phyloP scores from a whole-genome alignment of 2,797 vertebrate genomes.

The Spondyliosoma cantharus region DNA sequence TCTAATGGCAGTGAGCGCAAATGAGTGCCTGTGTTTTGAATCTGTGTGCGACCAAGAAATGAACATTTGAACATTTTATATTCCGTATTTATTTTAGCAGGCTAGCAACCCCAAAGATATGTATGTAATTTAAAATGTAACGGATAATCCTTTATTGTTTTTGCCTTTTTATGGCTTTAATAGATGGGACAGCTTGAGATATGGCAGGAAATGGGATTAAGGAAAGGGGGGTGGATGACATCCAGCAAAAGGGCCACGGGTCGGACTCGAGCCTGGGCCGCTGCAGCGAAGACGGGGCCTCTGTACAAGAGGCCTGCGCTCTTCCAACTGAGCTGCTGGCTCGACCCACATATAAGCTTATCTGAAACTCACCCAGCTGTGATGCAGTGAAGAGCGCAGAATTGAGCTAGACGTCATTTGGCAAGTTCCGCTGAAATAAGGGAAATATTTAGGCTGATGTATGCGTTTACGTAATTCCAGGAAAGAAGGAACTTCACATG shows the following conservation, averaged over 20 bases:
- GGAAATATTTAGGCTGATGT: slow-evolving; percentile 15
- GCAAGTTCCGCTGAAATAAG: background rate
- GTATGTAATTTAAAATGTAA: background rate
- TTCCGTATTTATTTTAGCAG: background rate
- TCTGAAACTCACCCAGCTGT: background rate
- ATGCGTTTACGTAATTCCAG: background rate
- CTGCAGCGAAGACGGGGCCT: too few relatives aligned
- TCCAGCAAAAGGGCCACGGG: too few relatives aligned
- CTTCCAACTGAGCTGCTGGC: too few relatives aligned
- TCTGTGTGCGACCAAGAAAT: background rate
- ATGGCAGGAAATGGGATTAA: too few relatives aligned
- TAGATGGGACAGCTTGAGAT: too few relatives aligned
- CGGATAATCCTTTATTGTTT: background rate
- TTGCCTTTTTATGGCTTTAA: too few relatives aligned
- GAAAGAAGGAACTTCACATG: slow-evolving; percentile 6
- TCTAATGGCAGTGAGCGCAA: background rate
- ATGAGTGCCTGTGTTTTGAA: background rate
- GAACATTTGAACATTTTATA: background rate
- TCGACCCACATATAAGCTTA: background rate
- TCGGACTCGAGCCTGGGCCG: too few relatives aligned
- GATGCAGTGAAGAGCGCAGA: background rate
- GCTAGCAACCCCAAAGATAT: background rate
- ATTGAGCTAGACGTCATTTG: background rate
- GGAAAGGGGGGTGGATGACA: too few relatives aligned
- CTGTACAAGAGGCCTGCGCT: too few relatives aligned